Conservation (phyloP, 1,140 invertebrate genomes). For the Prorops nasuta region DNA sequence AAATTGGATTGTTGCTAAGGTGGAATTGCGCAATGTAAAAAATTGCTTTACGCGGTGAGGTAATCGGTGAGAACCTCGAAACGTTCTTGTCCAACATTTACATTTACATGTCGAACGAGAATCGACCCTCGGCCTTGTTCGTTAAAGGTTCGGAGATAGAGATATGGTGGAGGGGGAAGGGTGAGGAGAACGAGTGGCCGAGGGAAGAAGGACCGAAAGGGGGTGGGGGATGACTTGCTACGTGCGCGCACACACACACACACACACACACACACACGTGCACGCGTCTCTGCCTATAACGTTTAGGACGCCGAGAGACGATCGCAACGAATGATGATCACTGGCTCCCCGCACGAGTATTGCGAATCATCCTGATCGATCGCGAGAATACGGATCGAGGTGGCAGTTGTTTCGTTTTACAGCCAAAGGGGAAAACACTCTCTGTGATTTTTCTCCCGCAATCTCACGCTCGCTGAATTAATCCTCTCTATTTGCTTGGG, state of each 20-base stretch:
- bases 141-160: constrained; percentile 26
- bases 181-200: background rate
- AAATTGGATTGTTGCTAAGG: no score
- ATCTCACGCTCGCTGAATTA: no score
- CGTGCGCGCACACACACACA: constrained; percentile 9
- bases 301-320: constrained; percentile 12
- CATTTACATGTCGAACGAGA: constrained; percentile 44
- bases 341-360: constrained; percentile 22
- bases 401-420: background rate
- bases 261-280: constrained; percentile 4
- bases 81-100: constrained; percentile 39
- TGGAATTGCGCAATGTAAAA: no score
- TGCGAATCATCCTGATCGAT: constrained; percentile 29
- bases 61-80: constrained; percentile 1
- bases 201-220: background rate
- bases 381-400: no score
- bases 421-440: no score
- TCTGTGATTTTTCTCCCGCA: no score
- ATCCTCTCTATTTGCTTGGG: no score
- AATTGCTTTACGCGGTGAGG: no score
- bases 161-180: constrained; percentile 6
- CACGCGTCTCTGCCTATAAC: no score
- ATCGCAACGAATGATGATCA: constrained; percentile 24
- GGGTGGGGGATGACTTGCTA: background rate
- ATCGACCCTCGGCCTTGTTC: constrained; percentile 31